A percentile compares a stretch with the other conserved stretches of the same genome.
Evolutionary conservation across 2,888 invertebrate species (phyloP).

Genomic region (Plemyria rubiginata): DNA sequence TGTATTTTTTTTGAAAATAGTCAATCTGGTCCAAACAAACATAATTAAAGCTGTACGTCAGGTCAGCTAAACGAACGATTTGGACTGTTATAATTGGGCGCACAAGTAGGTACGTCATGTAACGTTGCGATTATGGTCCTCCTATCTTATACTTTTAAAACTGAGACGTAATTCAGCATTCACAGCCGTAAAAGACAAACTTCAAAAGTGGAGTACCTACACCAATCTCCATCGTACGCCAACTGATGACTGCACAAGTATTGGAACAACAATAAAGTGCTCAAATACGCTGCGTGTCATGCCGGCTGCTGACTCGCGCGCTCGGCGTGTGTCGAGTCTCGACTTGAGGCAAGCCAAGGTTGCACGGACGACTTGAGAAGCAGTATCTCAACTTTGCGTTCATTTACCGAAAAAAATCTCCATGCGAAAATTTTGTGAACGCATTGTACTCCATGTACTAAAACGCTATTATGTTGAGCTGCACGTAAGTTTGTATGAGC

Average conservation of each 20-base stretch:
- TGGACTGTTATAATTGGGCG: neutral
- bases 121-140: neutral
- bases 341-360: slow-evolving; percentile 13
- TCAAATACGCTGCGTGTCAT: slow-evolving; percentile 29
- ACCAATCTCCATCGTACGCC: slow-evolving; percentile 22
- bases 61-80: neutral
- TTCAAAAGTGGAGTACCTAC: slow-evolving; percentile 16
- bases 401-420: neutral
- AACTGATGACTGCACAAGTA: slow-evolving; percentile 24
- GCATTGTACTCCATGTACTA: neutral
- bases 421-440: neutral
- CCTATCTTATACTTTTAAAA: neutral
- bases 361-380: slow-evolving; percentile 5
- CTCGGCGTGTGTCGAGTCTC: slow-evolving; percentile 11
- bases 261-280: slow-evolving; percentile 29
- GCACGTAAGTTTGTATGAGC: neutral
- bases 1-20: no score
- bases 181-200: slow-evolving; percentile 2
- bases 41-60: neutral
- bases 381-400: slow-evolving; percentile 15
- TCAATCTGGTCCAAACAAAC: neutral
- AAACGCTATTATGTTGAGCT: neutral
- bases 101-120: neutral
- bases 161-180: neutral
- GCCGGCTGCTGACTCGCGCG: slow-evolving; percentile 22